Base-by-base conservation (phyloP, 2,113 vertebrate species). In the Ifrita kowaldi region DNA sequence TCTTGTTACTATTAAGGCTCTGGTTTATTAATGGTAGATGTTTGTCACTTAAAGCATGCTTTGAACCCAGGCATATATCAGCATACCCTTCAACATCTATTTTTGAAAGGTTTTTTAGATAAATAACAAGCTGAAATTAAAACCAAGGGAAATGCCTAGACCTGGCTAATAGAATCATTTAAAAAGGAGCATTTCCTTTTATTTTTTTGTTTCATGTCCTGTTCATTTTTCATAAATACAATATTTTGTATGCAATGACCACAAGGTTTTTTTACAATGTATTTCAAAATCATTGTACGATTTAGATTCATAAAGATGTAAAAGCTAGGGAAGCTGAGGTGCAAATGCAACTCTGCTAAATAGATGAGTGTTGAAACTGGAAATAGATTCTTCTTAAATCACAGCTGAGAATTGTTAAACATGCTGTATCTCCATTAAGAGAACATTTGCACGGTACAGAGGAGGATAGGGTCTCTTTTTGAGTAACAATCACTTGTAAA, bases 31-130 rank as follows among this genome's bases (percentile, higher is more conserved):
- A 3, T 60, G 18, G 37, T 88, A 76, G 64, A 18, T 60, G 9
- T 80, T 83, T 60, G 32, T 89, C 64, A 37, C 30, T 86, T 67
- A 63, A 81, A 84, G 23, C 23, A 39, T 73, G 37, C n/a, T 94
- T 89, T 78, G 49, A 87, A 56, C 88, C n/a, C 23, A 30, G 22
- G 18, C 11, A 15, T 80, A 18, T 76, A 14, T 65, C 42, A 79
- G 23, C 24, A 24, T 49, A 65, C 50, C 23, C 39, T 85, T 89
- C 68, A 76, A 41, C 9, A 20, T 32, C 46, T 84, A 1, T 49
- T 74, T 75, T 69, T 57, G 2, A 65, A 16, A 42, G 15, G 79
- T 86, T 84, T 82, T 28, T 42, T 41, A 64, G 9, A 10, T 42
- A 53, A 81, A n/a, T 28, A 60, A 7, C 57, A 73, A 57, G 30